A percentile compares a stretch with the other conserved stretches of the same genome.
Evolutionary conservation across 2,888 invertebrate genomes (phyloP).

Genomic region (Eudasyphora cyanicolor): DNA sequence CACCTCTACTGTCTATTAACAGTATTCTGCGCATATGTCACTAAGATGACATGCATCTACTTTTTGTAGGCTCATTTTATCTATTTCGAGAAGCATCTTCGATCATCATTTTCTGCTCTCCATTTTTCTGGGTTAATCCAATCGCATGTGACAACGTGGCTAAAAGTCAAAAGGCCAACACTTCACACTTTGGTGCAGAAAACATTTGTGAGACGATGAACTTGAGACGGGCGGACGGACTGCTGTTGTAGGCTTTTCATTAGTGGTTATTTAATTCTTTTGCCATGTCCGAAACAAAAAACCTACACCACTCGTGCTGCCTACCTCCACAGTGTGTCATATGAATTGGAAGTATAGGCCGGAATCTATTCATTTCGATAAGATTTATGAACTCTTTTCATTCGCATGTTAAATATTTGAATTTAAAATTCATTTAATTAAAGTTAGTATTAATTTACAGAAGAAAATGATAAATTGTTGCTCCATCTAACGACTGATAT

Average conservation of each 20-base stretch:
- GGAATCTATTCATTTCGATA: neutral
- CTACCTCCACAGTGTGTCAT: too few species aligned
- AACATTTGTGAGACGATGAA: constrained; percentile 56
- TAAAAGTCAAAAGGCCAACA: neutral
- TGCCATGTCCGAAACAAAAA: neutral
- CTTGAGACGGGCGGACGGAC: constrained; percentile 55
- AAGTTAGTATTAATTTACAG: neutral
- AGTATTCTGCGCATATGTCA: neutral
- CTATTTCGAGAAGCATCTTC: constrained; percentile 1
- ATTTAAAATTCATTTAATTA: constrained; percentile 16
- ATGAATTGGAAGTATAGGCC: neutral
- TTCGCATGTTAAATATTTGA: neutral
- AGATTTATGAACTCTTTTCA: neutral
- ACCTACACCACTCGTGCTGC: neutral
- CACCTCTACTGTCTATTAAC: neutral
- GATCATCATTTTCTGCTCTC: neutral
- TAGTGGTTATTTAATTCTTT: neutral
- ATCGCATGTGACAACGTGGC: neutral
- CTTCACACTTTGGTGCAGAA: constrained; percentile 49
- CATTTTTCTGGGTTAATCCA: constrained; percentile 24
- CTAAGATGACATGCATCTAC: neutral
- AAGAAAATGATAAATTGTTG: neutral
- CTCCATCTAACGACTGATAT: neutral
- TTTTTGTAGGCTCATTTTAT: neutral
- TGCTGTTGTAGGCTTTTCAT: neutral